Conservation (phyloP, 2,888 invertebrate species). For the Listrodromus nycthemerus region DNA sequence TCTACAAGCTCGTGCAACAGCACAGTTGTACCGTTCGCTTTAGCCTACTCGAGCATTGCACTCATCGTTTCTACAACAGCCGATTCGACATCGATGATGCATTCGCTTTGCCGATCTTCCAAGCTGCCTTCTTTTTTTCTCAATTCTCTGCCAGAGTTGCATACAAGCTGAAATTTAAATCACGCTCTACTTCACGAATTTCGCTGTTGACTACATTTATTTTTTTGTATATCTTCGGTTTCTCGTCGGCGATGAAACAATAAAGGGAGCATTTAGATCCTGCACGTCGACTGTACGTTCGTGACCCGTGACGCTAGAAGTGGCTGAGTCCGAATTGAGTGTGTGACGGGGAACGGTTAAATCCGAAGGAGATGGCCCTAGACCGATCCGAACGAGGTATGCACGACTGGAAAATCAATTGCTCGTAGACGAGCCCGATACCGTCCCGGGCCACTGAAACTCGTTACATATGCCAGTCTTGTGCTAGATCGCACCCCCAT, state of each 20-base stretch:
- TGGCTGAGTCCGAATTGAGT: not conserved
- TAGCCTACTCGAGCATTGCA: conserved; percentile 40
- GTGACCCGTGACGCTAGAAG: not conserved
- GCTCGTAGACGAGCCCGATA: conserved; percentile 47
- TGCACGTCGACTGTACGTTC: conserved; percentile 30
- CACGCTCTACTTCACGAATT: conserved; percentile 5
- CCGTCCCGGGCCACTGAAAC: conserved; percentile 13
- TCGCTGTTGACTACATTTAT: not conserved
- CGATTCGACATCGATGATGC: conserved; percentile 39
- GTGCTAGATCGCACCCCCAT: conserved; percentile 51
- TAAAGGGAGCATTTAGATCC: conserved; percentile 28
- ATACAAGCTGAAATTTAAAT: not conserved
- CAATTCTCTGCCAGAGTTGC: not conserved
- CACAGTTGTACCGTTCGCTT: not conserved
- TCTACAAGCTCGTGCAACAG: not conserved
- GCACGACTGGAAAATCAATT: conserved; percentile 68
- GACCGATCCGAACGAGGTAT: conserved; percentile 37
- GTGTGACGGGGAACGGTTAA: conserved; percentile 26
- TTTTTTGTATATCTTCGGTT: not conserved
- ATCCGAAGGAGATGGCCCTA: conserved; percentile 25
- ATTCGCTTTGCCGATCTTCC: not conserved
- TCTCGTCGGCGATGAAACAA: conserved; percentile 4
- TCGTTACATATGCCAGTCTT: conserved; percentile 64
- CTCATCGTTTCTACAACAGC: conserved; percentile 59
- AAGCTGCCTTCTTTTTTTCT: not conserved